Base-by-base conservation (phyloP, 35 echinoderm and acorn worm species). In the Ophiothrix spiculata region DNA sequence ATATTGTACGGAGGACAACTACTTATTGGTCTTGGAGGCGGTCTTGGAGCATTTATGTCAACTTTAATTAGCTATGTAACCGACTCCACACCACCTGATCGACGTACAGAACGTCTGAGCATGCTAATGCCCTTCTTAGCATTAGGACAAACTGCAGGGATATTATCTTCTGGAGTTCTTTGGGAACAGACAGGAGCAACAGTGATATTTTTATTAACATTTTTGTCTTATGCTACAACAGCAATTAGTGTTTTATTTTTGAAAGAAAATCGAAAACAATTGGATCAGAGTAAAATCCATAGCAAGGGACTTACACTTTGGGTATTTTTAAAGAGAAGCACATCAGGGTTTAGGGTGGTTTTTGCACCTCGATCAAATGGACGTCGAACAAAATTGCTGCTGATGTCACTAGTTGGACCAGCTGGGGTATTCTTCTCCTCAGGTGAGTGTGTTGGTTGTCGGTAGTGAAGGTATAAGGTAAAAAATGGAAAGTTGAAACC, bases 51-150 rank as follows among this genome's bases (percentile, higher is more conserved):
- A 28, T 97, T 93, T 73, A 84, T 93, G 41, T 78, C 84, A 13
- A 60, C 88, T 4, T 73, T 87, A 13, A 87, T 83, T 40, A 93
- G 86, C 63, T 97, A 93, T 31, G 85, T 97, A 38, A 93, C 95
- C 3, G 95, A 97, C 73, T 91, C 39, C 54, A 97, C 95, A 15
- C 87, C 84, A 0, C 85, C 63, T 42, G 80, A 90, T 37, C 35
- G 82, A 39, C 80, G 95, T 13, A 97, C 95, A 29, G 85, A 91
- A 49, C 75, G 80, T 0, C 86, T 97, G 0, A 90, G 95, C 74
- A 84, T 83, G 17, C 78, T 89, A 25, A 39, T 90, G 76, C 85
- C 95, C 0, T 93, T 97, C 54, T 80, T 93, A 41, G 92, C 88
- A 46, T 42, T 97, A 32, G 95, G 95, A 21, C 81, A 84, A 35